phyloP scores from a whole-genome alignment of 1,140 invertebrate genomes.

The Bombus picipes region DNA sequence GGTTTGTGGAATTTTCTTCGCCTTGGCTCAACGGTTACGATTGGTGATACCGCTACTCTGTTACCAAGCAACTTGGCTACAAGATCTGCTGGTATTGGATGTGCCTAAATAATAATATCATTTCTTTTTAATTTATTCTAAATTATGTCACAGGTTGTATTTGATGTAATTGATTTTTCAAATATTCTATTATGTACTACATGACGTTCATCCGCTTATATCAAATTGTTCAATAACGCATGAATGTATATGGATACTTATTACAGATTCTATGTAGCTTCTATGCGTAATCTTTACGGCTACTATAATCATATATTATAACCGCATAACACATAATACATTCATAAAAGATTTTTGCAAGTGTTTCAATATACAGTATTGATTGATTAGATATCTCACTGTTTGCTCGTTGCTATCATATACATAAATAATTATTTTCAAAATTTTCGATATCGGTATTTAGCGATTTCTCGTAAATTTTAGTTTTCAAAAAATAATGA shows the following conservation, averaged over 20 bases:
- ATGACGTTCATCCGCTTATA: too few species aligned
- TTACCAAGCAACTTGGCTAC: slow-evolving; percentile 94
- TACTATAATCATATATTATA: too few species aligned
- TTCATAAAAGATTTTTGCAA: too few species aligned
- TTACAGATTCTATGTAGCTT: too few species aligned
- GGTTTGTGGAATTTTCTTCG: slow-evolving; percentile 98
- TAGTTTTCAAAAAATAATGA: neutral
- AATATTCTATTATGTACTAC: too few species aligned
- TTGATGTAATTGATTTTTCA: too few species aligned
- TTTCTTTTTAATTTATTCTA: neutral
- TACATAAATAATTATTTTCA: neutral
- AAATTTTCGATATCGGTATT: neutral
- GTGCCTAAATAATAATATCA: slow-evolving; percentile 86
- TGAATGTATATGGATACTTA: too few species aligned
- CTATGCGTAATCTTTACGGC: too few species aligned
- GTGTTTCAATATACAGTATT: too few species aligned
- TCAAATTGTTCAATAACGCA: too few species aligned
- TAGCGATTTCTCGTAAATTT: neutral
- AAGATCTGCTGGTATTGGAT: slow-evolving; percentile 93
- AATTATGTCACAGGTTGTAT: neutral
- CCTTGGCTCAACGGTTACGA: slow-evolving; percentile 97
- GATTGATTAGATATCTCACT: too few species aligned
- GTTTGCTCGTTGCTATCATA: neutral
- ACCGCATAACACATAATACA: too few species aligned
- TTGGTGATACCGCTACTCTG: slow-evolving; percentile 95